phyloP scores from a whole-genome alignment of 2,888 invertebrate species.

The Dryocosmus kuriphilus region DNA sequence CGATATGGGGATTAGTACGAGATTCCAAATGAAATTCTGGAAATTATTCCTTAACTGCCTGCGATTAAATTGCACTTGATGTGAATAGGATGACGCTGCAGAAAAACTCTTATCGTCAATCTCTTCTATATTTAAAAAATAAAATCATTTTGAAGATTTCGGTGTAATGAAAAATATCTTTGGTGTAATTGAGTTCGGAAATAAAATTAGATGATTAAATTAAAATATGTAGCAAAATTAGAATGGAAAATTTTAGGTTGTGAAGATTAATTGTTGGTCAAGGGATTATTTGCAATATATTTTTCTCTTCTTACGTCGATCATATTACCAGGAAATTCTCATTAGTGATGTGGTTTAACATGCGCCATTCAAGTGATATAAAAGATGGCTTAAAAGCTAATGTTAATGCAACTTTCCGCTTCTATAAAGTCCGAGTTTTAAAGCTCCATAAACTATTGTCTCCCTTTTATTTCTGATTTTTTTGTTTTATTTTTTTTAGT shows the following conservation, averaged over 20 bases:
- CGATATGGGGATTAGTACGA: conserved; percentile 20
- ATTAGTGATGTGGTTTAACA: background rate
- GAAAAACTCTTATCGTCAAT: background rate
- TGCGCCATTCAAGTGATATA: conserved; percentile 6
- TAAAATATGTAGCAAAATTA: too few species aligned
- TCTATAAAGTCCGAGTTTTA: background rate
- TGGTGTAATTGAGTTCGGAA: background rate
- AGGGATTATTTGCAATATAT: background rate
- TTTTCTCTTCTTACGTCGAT: background rate
- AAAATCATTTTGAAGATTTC: background rate
- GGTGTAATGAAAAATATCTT: background rate
- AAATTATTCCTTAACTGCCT: background rate
- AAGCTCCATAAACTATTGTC: background rate
- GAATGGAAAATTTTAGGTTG: too few species aligned
- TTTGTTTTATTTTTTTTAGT: background rate
- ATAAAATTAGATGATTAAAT: too few species aligned
- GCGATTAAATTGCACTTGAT: background rate
- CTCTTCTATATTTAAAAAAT: background rate
- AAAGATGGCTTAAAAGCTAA: conserved; percentile 9
- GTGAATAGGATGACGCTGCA: conserved; percentile 5
- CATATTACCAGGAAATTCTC: background rate
- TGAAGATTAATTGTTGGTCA: background rate
- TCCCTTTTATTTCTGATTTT: background rate
- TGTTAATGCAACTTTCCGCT: background rate
- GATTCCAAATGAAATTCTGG: conserved; percentile 19